Evolutionary conservation across 2,888 invertebrate genomes (phyloP), one percentile per base, ranked within the genome.

Genomic region (Tipula unca): DNA sequence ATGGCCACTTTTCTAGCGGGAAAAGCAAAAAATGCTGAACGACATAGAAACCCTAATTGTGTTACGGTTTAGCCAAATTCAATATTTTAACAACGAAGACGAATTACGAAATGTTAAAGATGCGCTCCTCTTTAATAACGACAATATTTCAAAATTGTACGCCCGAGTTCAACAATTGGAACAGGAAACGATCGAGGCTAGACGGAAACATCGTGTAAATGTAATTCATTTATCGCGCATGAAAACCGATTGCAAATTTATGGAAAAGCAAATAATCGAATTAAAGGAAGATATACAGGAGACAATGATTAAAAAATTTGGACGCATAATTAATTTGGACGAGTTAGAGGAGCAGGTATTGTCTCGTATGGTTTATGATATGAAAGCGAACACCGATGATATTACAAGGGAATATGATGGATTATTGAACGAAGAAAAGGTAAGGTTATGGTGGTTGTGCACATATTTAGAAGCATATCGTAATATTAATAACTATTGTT

Each of bases 11-110:
- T 88, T 90, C 17, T 88, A 96, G 95, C 91, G 93, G 88, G 93
- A 94, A 89, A 94, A 95, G 90, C 97, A 97, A 90, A 92, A 92
- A 86, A 92, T 94, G 89, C 90, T 98, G 89, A 97, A 97, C 88
- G 94, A 96, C 86, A 93, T 97, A 1, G 93, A 95, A 85, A 92
- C 94, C 86, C 93, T 94, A 2, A 92, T 95, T 0, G 90, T 96
- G 6, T 88, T 96, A 29, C 93, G 93, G 39, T 92, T 95, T 88
- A 93, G 94, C 89, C 96, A 96, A 89, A 91, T 96, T 29, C 93
- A 93, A 88, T 92, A 93, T 88, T 91, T 93, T 82, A 88, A 88
- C 8, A 90, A 93, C 4, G 92, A 92, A 0, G 89, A 92, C 0
- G 91, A 92, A 0, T 88, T 92, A 8, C 89, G 89, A 0, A 92